Evolutionary conservation across 1,140 invertebrate species (phyloP).

Genomic region (Bombus waltoni): DNA sequence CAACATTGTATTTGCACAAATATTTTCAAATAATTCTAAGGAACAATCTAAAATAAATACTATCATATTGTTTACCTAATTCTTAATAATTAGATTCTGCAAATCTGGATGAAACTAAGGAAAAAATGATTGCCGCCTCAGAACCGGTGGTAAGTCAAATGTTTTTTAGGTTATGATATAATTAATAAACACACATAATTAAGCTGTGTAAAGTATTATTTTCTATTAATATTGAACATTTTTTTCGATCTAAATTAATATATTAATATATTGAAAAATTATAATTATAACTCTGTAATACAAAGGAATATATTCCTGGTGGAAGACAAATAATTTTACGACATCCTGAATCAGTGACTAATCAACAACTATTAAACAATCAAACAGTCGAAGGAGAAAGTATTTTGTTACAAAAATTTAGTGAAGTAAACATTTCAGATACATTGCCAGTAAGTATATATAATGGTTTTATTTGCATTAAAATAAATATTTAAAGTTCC

Average conservation of each 20-base stretch:
- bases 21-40: background rate
- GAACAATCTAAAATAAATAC: conserved; percentile 3
- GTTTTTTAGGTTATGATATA: conserved; percentile 11
- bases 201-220: background rate
- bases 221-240: conserved; percentile 18
- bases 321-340: conserved; percentile 90
- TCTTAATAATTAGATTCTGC: conserved; percentile 69
- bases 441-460: conserved; percentile 78
- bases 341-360: conserved; percentile 88
- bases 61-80: conserved; percentile 26
- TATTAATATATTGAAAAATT: background rate
- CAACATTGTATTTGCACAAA: background rate
- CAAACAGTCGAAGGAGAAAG: conserved; percentile 81
- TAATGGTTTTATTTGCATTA: background rate
- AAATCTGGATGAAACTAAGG: conserved; percentile 91
- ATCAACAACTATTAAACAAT: conserved; percentile 66
- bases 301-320: conserved; percentile 93
- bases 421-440: conserved; percentile 89
- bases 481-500: conserved; percentile 8
- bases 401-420: conserved; percentile 87
- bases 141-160: conserved; percentile 87
- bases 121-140: conserved; percentile 91
- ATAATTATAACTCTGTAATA: background rate
- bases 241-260: background rate
- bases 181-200: conserved; percentile 5